Evolutionary conservation across 2,888 invertebrate genomes (phyloP), one percentile per base, ranked within the genome.

Genomic region (Agrotis puta): DNA sequence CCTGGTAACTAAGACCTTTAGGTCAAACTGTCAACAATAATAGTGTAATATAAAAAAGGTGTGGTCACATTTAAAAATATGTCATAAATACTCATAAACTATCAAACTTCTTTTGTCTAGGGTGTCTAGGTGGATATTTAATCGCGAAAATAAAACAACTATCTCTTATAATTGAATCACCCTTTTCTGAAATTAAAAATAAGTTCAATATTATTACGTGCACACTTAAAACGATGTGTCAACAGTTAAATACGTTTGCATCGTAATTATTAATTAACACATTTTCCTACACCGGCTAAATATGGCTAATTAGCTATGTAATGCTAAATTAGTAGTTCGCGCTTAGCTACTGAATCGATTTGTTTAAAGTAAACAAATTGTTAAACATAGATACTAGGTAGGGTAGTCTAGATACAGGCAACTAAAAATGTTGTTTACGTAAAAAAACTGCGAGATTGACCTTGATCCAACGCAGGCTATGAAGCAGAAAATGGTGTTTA

Each of bases 281-380:
- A 57, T 69, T 81, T 78, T 70, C 64, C 77, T 78, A 47, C 45
- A 57, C 39, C 22, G 33, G 51, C n/a, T 61, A 61, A 47, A 16
- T 39, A 47, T 47, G n/a, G 59, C 24, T 50, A 58, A 70, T 64
- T 61, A 57, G 53, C n/a, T 27, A 16, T 39, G 50, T 9, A 27
- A 66, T 54, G 67, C 58, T 63, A 62, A 63, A 24, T 66, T 66
- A 47, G 53, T 58, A 7, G 43, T 48, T 74, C 24, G 62, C 22
- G 64, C 50, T 39, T 54, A 22, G 14, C 20, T 65, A 33, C 57
- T 50, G 11, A 53, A 47, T 63, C 56, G 48, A 56, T 64, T 39
- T 68, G 58, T 72, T 72, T 20, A 14, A 64, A 18, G 54, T 74
- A 70, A 70, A 79, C 58, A 70, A 54, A 63, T 63, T 59, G 14